Conservation (phyloP, 1,140 invertebrate genomes). For the Drosophila parvula region DNA sequence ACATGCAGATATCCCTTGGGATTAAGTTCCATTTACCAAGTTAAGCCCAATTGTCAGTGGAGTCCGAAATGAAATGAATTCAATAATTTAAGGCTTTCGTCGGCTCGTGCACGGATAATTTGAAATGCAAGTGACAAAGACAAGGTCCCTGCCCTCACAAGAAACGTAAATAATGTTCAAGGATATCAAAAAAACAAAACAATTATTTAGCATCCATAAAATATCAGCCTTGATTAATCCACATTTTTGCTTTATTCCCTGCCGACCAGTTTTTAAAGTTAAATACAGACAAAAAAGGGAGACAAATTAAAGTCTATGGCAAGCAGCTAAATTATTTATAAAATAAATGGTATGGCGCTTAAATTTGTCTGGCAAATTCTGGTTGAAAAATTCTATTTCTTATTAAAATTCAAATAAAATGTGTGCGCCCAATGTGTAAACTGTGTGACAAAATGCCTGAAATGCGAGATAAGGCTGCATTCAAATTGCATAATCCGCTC, state of each 20-base stretch:
- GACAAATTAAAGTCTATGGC: background rate
- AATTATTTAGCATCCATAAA: too few relatives aligned
- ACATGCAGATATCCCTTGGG: slow-evolving; percentile 11
- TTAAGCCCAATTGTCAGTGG: slow-evolving; percentile 28
- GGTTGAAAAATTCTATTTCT: background rate
- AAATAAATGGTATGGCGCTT: slow-evolving; percentile 24
- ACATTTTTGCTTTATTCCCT: background rate
- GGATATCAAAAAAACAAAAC: background rate
- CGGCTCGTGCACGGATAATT: slow-evolving; percentile 4
- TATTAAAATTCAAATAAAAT: slow-evolving; percentile 50
- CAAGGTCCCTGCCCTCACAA: background rate
- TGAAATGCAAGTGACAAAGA: background rate
- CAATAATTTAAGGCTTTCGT: slow-evolving; percentile 34
- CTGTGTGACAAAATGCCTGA: slow-evolving; percentile 43
- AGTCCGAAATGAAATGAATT: slow-evolving; percentile 26
- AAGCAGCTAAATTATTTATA: slow-evolving; percentile 39
- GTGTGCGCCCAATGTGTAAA: slow-evolving; percentile 36
- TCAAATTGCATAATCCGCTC: slow-evolving; percentile 43
- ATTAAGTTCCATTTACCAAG: slow-evolving; percentile 36
- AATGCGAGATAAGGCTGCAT: slow-evolving; percentile 39
- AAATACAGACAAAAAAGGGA: background rate
- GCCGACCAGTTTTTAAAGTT: background rate
- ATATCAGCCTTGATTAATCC: background rate
- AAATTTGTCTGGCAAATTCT: background rate
- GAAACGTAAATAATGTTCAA: too few relatives aligned